Evolutionary conservation across 2,888 invertebrate species (phyloP).

Genomic region (Oligia fasciuncula): DNA sequence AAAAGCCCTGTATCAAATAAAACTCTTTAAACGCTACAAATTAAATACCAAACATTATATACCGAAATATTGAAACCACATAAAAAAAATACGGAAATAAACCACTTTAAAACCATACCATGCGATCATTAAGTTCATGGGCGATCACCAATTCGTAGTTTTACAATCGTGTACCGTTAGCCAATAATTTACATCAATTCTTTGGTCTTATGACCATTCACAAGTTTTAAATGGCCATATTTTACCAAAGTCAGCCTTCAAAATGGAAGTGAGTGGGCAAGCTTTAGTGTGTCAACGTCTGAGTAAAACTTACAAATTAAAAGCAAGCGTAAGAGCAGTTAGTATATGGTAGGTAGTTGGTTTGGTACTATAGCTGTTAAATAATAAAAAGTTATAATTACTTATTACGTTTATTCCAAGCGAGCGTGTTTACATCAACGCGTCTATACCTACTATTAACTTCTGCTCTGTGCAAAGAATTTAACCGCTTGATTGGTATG

Average conservation of each 20-base stretch:
- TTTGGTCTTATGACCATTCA: conserved; percentile 31
- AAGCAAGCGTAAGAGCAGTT: not conserved
- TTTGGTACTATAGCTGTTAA: too few species aligned
- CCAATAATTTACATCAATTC: conserved; percentile 13
- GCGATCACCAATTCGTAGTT: conserved; percentile 25
- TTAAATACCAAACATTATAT: not conserved
- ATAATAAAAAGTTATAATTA: too few species aligned
- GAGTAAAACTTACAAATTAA: not conserved
- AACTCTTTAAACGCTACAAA: not conserved
- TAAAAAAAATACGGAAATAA: conserved; percentile 39
- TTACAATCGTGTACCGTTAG: conserved; percentile 33
- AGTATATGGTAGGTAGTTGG: not conserved
- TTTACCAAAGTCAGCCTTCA: conserved; percentile 21
- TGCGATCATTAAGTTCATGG: conserved; percentile 53
- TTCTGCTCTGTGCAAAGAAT: too few species aligned
- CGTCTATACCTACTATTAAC: too few species aligned
- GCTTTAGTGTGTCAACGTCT: not conserved
- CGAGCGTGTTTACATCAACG: too few species aligned
- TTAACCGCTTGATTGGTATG: too few species aligned
- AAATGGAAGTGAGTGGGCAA: not conserved
- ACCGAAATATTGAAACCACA: not conserved
- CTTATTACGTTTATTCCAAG: too few species aligned
- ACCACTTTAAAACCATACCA: conserved; percentile 30
- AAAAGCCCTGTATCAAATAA: not conserved
- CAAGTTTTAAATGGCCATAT: conserved; percentile 17